Evolutionary conservation across 2,888 invertebrate species (phyloP).

Genomic region (Teleiodes luculella): DNA sequence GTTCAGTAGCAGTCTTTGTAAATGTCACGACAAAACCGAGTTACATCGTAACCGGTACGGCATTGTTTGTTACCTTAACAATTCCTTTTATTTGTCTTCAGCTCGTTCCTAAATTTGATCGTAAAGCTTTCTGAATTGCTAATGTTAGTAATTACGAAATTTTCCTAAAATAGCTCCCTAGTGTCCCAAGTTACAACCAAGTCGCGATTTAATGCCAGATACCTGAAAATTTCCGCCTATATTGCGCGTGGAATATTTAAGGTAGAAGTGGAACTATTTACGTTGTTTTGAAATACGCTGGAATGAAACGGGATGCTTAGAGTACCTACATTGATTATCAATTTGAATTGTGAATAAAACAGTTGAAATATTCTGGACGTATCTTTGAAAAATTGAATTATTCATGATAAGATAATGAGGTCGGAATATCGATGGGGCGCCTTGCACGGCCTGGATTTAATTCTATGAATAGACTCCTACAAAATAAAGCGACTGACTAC

Average conservation of each 20-base stretch:
- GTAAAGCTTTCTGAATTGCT: neutral
- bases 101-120: slow-evolving; percentile 31
- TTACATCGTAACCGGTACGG: slow-evolving; percentile 57
- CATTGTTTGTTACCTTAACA: slow-evolving; percentile 36
- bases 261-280: too few relatives aligned
- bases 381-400: slow-evolving; percentile 40
- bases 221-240: too few relatives aligned
- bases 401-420: slow-evolving; percentile 50
- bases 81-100: slow-evolving; percentile 29
- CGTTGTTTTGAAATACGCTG: neutral
- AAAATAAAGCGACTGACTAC: slow-evolving; percentile 29
- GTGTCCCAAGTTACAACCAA: neutral
- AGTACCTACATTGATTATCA: neutral
- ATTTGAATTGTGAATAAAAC: neutral
- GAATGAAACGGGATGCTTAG: neutral
- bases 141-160: too few relatives aligned
- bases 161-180: neutral
- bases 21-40: slow-evolving; percentile 59
- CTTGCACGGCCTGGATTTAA: slow-evolving; percentile 35
- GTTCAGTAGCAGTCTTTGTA: slow-evolving; percentile 40
- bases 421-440: slow-evolving; percentile 38
- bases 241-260: too few relatives aligned
- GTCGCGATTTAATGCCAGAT: neutral
- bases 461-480: slow-evolving; percentile 43
- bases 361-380: slow-evolving; percentile 2